A percentile compares a stretch with the other conserved stretches of the same genome.
phyloP scores from a whole-genome alignment of 2,797 vertebrate genomes.

The Diglossa cyanea region DNA sequence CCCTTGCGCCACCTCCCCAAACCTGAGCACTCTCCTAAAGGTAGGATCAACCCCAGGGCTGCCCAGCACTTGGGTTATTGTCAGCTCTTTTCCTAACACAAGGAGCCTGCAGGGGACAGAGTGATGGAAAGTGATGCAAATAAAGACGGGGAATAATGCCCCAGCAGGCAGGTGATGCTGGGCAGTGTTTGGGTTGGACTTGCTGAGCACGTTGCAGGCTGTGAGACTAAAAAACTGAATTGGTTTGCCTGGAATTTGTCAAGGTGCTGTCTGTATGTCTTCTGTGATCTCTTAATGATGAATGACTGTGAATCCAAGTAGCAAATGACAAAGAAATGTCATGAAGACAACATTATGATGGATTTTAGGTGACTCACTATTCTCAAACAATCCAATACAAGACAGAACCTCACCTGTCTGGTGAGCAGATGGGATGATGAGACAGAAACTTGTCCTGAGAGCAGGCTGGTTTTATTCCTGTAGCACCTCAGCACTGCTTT shows the following conservation, averaged over 20 bases:
- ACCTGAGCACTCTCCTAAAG: conserved; percentile 76
- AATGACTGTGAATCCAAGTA: neutral
- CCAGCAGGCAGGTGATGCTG: neutral
- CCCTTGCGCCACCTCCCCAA: conserved; percentile 60
- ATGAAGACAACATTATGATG: neutral
- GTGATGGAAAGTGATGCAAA: neutral
- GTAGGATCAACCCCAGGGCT: conserved; percentile 28
- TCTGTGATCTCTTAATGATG: neutral
- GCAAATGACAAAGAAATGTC: neutral
- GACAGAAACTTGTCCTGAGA: neutral
- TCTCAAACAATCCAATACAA: neutral
- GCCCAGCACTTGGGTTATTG: neutral
- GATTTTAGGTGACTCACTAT: neutral
- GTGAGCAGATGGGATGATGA: neutral
- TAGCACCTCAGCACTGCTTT: neutral
- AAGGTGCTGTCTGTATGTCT: neutral
- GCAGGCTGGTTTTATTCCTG: neutral
- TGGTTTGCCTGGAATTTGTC: conserved; percentile 2
- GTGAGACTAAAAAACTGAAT: neutral
- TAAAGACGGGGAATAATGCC: neutral
- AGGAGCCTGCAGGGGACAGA: neutral
- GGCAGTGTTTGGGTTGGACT: neutral
- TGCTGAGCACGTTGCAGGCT: neutral
- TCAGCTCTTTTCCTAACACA: neutral
- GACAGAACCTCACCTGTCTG: neutral